Evolutionary conservation across 2,797 vertebrate genomes (phyloP).

Genomic region (Syncerus caffer): DNA sequence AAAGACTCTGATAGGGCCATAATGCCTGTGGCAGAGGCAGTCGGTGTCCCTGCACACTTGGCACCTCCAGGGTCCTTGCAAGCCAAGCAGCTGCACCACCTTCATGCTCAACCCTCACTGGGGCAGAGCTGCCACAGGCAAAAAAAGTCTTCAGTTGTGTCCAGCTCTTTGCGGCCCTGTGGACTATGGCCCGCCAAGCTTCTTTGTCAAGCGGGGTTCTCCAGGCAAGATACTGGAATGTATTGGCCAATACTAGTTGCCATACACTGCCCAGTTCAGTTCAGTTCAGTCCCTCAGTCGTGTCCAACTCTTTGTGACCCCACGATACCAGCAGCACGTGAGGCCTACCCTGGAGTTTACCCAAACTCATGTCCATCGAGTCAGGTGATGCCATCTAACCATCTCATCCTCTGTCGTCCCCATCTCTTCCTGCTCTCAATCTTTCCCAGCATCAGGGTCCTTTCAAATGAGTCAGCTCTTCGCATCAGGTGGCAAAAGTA

Average conservation of each 20-base stretch:
- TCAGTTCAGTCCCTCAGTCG: rapidly evolving
- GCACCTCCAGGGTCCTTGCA: background rate
- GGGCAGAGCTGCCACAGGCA: background rate
- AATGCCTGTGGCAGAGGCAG: background rate
- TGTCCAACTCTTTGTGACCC: background rate
- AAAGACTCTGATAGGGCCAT: background rate
- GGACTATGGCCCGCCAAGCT: background rate
- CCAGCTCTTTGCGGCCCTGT: background rate
- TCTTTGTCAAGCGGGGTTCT: background rate
- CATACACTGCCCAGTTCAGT: background rate
- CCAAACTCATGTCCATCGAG: background rate
- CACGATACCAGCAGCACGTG: rapidly evolving
- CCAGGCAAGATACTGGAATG: background rate
- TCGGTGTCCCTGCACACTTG: background rate
- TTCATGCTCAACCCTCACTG: background rate
- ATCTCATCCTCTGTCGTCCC: background rate
- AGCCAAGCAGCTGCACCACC: background rate
- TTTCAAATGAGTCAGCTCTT: background rate
- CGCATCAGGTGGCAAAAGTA: rapidly evolving
- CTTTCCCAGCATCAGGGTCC: background rate
- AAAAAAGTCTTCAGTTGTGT: background rate
- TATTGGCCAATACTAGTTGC: background rate
- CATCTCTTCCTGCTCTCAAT: background rate
- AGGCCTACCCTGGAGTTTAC: background rate
- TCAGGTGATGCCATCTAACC: background rate